A percentile compares a stretch with the other conserved stretches of the same genome.
These are phyloP conservation scores for Leucosticte australis DNA, from an alignment of 2,113 vertebrate species.

Conservation along the genomic window DNA sequence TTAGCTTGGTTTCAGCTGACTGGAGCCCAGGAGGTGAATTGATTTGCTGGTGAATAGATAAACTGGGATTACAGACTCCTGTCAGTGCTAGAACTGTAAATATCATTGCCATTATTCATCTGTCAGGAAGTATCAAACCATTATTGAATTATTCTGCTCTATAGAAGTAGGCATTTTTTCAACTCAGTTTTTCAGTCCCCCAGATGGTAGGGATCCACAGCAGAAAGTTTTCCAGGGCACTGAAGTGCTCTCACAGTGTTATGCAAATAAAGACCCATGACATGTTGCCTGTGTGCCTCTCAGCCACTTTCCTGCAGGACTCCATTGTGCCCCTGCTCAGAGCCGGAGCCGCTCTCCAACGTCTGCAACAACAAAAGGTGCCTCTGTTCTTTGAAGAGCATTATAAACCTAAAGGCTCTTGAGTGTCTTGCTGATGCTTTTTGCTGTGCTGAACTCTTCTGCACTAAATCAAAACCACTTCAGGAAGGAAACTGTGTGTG, in stretches of 20 bases:
- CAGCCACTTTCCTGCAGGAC: background rate
- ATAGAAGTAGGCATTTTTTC: background rate
- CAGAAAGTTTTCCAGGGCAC: background rate
- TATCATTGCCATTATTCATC: background rate
- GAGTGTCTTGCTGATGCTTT: background rate
- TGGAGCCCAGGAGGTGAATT: background rate
- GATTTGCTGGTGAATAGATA: background rate
- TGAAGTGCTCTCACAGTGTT: background rate
- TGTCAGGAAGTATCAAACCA: background rate
- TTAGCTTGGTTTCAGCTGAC: background rate
- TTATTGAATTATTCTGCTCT: conserved; percentile 6
- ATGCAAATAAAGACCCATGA: background rate
- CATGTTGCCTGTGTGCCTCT: background rate
- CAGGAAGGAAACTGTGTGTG: conserved; percentile 9
- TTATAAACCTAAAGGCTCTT: background rate
- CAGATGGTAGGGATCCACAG: background rate
- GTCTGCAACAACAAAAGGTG: background rate
- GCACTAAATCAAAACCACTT: background rate
- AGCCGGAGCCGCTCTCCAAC: background rate
- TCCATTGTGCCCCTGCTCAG: background rate
- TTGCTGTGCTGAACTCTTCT: background rate
- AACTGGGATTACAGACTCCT: conserved; percentile 1
- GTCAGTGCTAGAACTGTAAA: conserved; percentile 7
- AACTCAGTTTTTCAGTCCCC: background rate
- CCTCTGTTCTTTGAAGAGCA: conserved; percentile 12